Evolutionary conservation across 2,888 invertebrate species (phyloP), one percentile per base, ranked within the genome.

Genomic region (Endomychus coccineus): DNA sequence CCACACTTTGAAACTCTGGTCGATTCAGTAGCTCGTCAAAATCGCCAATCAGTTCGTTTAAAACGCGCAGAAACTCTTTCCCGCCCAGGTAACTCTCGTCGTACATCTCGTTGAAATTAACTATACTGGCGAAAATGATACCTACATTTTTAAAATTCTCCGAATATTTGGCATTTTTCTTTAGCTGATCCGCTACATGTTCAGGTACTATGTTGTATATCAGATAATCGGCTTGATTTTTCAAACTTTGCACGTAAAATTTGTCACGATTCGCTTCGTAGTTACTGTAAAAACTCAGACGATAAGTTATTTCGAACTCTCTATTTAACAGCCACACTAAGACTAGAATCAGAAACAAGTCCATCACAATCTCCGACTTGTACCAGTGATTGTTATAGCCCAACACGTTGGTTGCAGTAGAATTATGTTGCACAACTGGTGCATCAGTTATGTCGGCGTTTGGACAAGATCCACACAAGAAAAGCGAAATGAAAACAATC

Each of bases 61-160:
- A 73, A 6, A 97, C 94, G 10, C 96, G 73, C 46, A 97, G 68
- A 63, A 89, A 96, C 66, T 97, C 96, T 56, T 88, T 85, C 3
- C 96, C 96, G 10, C 91, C 92, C 50, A 90, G 74, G 66, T 90
- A 97, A 30, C 90, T 89, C 62, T 97, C 96, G 61, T 97, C 96
- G 62, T 97, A 97, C 77, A 97, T 85, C 66, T 96, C 95, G 57
- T 91, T 91, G 63, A 96, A 97, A 65, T 97, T 97, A 1, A 92
- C 86, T 50, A 97, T 91, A 54, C 88, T 90, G 4, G 95, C 96
- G 61, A 97, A 97, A 54, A 97, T 85, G 10, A 97, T 91, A 0
- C 84, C 95, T 0, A 88, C 89, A 52, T 87, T 79, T 60, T 83
- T 84, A 64, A 95, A 91, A 61, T 94, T 94, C 61, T 91, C 89